Base-by-base conservation (phyloP, 2,797 vertebrate species). In the Lerista edwardsae region DNA sequence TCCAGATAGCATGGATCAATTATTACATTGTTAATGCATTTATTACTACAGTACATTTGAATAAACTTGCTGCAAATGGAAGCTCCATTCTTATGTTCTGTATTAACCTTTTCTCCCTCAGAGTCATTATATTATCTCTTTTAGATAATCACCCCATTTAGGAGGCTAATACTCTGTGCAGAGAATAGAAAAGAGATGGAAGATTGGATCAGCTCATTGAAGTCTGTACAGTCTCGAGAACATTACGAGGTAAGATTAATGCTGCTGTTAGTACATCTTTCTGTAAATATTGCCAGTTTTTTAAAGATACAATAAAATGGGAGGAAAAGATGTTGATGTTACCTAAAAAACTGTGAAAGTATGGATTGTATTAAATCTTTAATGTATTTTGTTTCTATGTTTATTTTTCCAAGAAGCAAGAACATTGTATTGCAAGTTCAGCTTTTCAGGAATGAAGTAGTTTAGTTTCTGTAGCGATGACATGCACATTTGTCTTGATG, bases 131-230 rank as follows among this genome's bases (percentile, higher is more conserved):
- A 75, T 71, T 80, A 17, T 91, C 51, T 86, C 75, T 94, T 95
- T 81, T 94, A 98, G 97, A 96, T 98, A 94, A 98, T 98, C 91
- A 98, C 97, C 88, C 97, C 97, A 0, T 98, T 98, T 94, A 95
- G 97, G 94, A 96, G 97, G 91, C 94, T 98, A 51, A 97, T 98
- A 95, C 87, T 98, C 87, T 98, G 97, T 73, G 97, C 97, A 21
- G 97, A 98, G 90, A 98, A 97, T 92, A 96, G 97, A 87, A 98
- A 98, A 93, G 97, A 98, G 91, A 98, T 98, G 97, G 97, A 98
- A 90, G 97, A 98, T 84, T 98, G 97, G 97, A 98, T 98, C 95
- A 97, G 97, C 93, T 97, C 97, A 15, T 92, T 98, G 81, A 98
- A 98, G 94, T 98, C 97, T 0, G 97, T 98, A 88, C 97, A 98